Evolutionary conservation across 2,797 vertebrate species (phyloP).

Genomic region (Manis javanica): DNA sequence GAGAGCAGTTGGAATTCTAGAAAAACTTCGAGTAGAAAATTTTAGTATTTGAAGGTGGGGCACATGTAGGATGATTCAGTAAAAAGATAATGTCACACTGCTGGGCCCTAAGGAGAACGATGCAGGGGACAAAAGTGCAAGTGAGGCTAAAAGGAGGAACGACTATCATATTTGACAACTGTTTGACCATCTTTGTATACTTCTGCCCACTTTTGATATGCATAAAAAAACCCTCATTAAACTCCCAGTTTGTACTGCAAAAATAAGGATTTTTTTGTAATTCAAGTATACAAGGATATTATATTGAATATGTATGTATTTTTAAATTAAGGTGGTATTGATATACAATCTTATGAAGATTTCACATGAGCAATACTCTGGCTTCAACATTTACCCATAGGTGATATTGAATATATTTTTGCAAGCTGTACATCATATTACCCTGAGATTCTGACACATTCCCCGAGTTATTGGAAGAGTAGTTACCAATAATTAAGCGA

Average conservation of each 20-base stretch:
- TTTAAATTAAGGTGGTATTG: no score
- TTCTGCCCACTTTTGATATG: background rate
- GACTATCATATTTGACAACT: background rate
- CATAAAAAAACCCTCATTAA: slow-evolving; percentile 11
- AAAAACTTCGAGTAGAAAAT: background rate
- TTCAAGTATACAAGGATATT: background rate
- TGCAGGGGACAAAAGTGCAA: background rate
- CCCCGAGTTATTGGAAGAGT: background rate
- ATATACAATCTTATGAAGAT: no score
- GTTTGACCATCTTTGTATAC: slow-evolving; percentile 1
- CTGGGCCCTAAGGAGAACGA: background rate
- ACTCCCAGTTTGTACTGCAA: background rate
- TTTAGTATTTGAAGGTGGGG: background rate
- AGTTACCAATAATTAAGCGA: background rate
- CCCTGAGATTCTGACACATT: slow-evolving; percentile 6
- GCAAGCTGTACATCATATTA: background rate
- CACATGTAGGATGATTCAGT: background rate
- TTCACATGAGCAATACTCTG: no score
- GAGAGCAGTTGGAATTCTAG: background rate
- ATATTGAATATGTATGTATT: background rate
- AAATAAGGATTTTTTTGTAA: background rate
- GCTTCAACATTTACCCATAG: no score
- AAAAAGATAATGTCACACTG: background rate
- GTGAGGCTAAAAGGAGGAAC: background rate
- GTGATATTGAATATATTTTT: background rate